Evolutionary conservation across 1,140 invertebrate species (phyloP).

Genomic region (Parapsyche elsis): DNA sequence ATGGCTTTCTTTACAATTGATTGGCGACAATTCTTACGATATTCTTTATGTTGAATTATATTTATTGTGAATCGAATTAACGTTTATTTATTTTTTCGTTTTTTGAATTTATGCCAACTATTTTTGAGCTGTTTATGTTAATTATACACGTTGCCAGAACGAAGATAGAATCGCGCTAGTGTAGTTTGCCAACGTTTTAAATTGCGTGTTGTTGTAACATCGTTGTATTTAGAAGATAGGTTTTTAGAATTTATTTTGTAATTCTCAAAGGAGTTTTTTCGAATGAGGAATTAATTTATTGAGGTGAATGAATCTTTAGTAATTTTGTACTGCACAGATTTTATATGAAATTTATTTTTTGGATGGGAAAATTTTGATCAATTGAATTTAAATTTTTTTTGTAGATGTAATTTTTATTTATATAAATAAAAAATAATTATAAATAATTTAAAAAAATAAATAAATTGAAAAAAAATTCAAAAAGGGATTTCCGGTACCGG

Average conservation of each 20-base stretch:
- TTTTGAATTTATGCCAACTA: slow-evolving; percentile 29
- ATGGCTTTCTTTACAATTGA: no score
- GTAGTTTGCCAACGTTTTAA: slow-evolving; percentile 31
- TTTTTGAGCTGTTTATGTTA: slow-evolving; percentile 32
- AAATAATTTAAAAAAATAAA: no score
- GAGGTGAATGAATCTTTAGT: no score
- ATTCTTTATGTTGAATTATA: no score
- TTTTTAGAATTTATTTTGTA: neutral
- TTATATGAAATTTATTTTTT: no score
- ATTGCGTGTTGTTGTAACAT: slow-evolving; percentile 18
- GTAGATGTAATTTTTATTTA: no score
- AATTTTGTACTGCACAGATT: no score
- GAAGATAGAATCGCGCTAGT: slow-evolving; percentile 26
- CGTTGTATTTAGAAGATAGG: neutral
- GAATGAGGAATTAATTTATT: no score
- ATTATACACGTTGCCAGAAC: slow-evolving; percentile 13
- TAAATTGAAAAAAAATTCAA: slow-evolving; percentile 48
- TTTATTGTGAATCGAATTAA: neutral
- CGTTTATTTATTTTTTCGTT: neutral
- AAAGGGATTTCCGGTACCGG: slow-evolving; percentile 77
- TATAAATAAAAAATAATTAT: no score
- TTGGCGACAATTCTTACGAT: no score
- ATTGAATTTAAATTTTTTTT: no score
- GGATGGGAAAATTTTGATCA: no score
- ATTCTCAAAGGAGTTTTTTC: neutral